Evolutionary conservation across 2,113 vertebrate species (phyloP).

Genomic region (Lamprologus callipterus): DNA sequence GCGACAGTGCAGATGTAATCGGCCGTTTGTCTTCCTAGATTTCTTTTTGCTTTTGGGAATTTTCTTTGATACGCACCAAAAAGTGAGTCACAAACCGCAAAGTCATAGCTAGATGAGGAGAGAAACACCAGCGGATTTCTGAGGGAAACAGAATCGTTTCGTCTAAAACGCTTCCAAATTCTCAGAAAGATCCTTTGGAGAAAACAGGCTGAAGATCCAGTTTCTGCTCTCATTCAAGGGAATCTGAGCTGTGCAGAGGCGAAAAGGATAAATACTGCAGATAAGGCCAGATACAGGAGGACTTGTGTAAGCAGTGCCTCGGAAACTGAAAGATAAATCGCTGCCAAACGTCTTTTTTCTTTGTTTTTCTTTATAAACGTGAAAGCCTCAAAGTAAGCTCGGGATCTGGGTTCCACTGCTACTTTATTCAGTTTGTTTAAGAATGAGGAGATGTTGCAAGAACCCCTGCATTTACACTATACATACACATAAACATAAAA

Average conservation of each 20-base stretch:
- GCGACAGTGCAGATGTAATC: conserved; percentile 26
- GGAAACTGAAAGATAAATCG: neutral
- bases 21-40: neutral
- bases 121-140: conserved; percentile 18
- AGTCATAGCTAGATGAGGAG: conserved; percentile 30
- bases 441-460: neutral
- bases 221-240: conserved; percentile 1
- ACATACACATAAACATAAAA: neutral
- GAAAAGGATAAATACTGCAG: neutral
- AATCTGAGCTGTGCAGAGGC: neutral
- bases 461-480: neutral
- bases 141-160: conserved; percentile 44
- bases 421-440: neutral
- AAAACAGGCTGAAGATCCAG: conserved; percentile 7
- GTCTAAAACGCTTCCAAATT: conserved; percentile 42
- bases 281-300: neutral
- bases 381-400: neutral
- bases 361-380: neutral
- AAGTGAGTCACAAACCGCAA: conserved; percentile 55
- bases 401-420: neutral
- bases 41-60: conserved; percentile 7
- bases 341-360: neutral
- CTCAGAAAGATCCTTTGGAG: conserved; percentile 18
- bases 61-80: neutral
- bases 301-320: neutral